These are phyloP conservation scores for Panurus biarmicus DNA, from an alignment of 2,113 vertebrate genomes.

Conservation along the genomic window DNA sequence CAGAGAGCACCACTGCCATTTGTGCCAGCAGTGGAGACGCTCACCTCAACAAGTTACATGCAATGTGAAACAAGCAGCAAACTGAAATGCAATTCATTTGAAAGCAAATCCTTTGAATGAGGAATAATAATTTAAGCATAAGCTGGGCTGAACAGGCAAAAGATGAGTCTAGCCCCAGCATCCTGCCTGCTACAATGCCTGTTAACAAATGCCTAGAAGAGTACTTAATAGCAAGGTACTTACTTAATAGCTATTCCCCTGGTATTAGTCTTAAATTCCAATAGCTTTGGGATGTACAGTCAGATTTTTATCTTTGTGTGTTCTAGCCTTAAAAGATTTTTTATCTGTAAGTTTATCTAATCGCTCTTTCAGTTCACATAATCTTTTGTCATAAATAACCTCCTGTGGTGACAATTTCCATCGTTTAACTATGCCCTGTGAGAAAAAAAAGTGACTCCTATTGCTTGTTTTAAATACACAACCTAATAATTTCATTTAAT, in stretches of 20 bases:
- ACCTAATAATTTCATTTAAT: not conserved
- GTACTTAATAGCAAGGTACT: not conserved
- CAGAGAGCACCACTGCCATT: not conserved
- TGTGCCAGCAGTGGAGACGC: not conserved
- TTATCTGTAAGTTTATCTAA: not conserved
- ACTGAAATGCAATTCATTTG: not conserved
- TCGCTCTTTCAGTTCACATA: not conserved
- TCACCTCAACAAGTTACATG: not conserved
- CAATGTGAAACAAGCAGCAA: not conserved
- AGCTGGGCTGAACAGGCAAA: not conserved
- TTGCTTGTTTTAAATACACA: constrained; percentile 4
- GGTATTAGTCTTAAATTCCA: not conserved
- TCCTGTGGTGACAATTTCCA: not conserved
- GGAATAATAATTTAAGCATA: not conserved
- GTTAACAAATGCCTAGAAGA: not conserved
- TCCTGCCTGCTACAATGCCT: not conserved
- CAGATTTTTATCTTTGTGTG: not conserved
- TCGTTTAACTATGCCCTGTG: not conserved
- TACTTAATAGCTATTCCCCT: not conserved
- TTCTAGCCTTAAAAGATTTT: not conserved
- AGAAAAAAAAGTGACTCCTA: not conserved
- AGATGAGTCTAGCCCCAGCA: not conserved
- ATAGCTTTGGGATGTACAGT: not conserved
- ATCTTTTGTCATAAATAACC: not conserved
- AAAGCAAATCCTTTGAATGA: not conserved